Percentiles rank a stretch among this genome's conserved stretches.
These are phyloP conservation scores for Limnothrissa miodon DNA, from an alignment of 2,113 vertebrate species.

Conservation along the genomic window DNA sequence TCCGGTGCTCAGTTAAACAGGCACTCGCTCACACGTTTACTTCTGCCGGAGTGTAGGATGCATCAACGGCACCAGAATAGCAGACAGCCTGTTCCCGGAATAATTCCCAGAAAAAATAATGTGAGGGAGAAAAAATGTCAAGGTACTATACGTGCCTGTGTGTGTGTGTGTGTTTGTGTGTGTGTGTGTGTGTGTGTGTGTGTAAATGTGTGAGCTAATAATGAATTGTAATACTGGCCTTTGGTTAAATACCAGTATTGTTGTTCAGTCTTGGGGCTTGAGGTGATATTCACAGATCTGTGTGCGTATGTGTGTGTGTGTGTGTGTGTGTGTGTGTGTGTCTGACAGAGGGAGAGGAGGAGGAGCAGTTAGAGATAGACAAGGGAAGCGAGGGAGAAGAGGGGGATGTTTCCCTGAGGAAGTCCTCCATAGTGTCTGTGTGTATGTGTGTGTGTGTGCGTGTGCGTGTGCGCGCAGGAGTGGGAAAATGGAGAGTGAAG, in stretches of 20 bases:
- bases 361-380: not conserved
- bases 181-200: slow-evolving; percentile 16
- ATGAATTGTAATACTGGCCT: slow-evolving; percentile 16
- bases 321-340: slow-evolving; percentile 26
- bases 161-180: not conserved
- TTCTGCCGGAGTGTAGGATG: too few species aligned
- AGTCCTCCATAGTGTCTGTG: not conserved
- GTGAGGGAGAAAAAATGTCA: too few species aligned
- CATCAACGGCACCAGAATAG: too few species aligned
- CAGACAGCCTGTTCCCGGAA: too few species aligned
- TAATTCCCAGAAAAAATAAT: too few species aligned
- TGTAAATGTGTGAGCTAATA: not conserved
- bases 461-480: not conserved
- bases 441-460: not conserved
- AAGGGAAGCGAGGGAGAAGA: not conserved
- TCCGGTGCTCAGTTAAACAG: too few species aligned
- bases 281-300: not conserved
- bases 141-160: not conserved
- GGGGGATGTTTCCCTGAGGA: not conserved
- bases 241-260: slow-evolving; percentile 27
- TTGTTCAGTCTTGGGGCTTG: not conserved
- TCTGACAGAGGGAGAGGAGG: not conserved
- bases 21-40: too few species aligned
- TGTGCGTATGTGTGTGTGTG: slow-evolving; percentile 25
- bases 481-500: not conserved